Conservation (phyloP, 2,113 vertebrate species). For the Bothrops jararaca region DNA sequence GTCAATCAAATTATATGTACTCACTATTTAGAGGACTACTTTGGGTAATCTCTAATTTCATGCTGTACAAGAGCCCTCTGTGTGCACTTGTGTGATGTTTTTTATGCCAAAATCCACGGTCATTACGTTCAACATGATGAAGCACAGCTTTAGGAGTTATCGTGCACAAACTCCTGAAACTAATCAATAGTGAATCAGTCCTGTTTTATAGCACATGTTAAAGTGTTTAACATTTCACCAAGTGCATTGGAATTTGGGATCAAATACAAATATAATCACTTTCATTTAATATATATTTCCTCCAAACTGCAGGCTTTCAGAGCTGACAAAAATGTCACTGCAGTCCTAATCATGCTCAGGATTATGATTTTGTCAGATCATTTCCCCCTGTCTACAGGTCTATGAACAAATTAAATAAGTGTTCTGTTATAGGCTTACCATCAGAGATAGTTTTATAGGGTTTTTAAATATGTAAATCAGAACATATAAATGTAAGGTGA, state of each 20-base stretch:
- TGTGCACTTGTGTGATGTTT: neutral
- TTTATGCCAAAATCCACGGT: neutral
- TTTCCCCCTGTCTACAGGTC: neutral
- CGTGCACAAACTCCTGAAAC: neutral
- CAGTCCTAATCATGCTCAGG: neutral
- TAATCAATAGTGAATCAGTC: neutral
- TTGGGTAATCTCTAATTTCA: neutral
- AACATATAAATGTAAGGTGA: neutral
- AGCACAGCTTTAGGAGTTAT: neutral
- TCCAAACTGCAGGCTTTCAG: neutral
- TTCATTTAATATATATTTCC: neutral
- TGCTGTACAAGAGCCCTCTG: neutral
- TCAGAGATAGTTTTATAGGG: neutral
- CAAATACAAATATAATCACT: neutral
- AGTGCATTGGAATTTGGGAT: neutral
- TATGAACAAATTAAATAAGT: neutral
- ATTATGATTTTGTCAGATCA: neutral
- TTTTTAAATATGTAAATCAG: neutral
- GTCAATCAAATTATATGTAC: neutral
- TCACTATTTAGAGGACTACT: neutral
- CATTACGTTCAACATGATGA: neutral
- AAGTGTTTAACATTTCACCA: neutral
- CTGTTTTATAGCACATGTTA: neutral
- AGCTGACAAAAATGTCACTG: constrained; percentile 1
- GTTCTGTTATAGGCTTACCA: neutral